These are phyloP conservation scores for Sebastes alutus DNA, from an alignment of 2,797 vertebrate species.

Conservation along the genomic window DNA sequence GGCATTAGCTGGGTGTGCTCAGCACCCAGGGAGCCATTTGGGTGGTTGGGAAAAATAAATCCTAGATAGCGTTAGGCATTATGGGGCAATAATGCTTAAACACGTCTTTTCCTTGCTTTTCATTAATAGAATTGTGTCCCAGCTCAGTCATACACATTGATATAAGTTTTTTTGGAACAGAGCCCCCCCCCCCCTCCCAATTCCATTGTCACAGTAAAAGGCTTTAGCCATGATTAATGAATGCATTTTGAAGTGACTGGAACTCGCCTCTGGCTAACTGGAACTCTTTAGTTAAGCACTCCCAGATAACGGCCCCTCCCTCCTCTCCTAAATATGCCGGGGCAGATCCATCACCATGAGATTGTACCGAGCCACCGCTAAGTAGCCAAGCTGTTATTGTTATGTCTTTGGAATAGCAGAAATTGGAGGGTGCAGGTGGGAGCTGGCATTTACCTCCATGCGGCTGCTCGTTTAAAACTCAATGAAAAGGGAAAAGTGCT, in stretches of 20 bases:
- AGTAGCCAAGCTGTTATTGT: constrained; percentile 54
- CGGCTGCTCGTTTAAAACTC: constrained; percentile 57
- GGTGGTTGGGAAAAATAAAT: constrained; percentile 72
- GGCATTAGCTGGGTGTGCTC: constrained; percentile 69
- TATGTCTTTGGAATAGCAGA: constrained; percentile 44
- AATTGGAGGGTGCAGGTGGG: constrained; percentile 50
- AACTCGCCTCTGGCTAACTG: constrained; percentile 39
- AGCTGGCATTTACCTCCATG: constrained; percentile 55
- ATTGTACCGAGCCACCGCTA: constrained; percentile 21
- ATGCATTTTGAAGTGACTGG: constrained; percentile 26
- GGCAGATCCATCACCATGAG: constrained; percentile 32
- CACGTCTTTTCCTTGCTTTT: constrained; percentile 59
- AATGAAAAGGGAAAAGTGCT: constrained; percentile 60
- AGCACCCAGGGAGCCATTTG: constrained; percentile 73
- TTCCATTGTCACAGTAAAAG: constrained; percentile 26
- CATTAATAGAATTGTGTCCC: constrained; percentile 75
- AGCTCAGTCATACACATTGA: constrained; percentile 62
- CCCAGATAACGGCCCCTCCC: neutral
- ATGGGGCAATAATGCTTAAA: constrained; percentile 80
- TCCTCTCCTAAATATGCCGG: constrained; percentile 2
- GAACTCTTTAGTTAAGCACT: constrained; percentile 44
- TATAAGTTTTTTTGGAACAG: constrained; percentile 38
- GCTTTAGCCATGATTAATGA: constrained; percentile 49
- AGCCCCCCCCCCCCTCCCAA: neutral
- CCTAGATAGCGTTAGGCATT: constrained; percentile 71